Conservation (phyloP, 2,888 invertebrate species). For the Spodoptera picta region DNA sequence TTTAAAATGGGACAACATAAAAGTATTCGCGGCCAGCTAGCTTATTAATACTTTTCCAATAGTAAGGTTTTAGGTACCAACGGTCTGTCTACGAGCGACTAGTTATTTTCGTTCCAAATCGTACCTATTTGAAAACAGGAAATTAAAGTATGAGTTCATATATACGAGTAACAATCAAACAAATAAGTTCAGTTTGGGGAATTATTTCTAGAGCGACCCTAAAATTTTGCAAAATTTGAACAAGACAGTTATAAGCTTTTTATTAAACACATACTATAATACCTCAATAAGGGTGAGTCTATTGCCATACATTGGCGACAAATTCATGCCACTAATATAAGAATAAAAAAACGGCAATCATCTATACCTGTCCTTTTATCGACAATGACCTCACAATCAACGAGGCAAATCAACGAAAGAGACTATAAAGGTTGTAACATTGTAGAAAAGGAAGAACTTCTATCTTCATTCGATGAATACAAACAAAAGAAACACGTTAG, state of each 20-base stretch:
- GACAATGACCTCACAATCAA: too few species aligned
- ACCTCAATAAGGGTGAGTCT: too few species aligned
- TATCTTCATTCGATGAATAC: conserved; percentile 7
- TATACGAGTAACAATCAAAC: neutral
- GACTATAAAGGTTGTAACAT: neutral
- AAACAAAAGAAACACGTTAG: conserved; percentile 4
- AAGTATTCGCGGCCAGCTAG: neutral
- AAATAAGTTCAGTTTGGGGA: neutral
- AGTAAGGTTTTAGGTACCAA: neutral
- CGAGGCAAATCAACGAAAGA: neutral
- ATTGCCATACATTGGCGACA: too few species aligned
- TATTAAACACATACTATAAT: too few species aligned
- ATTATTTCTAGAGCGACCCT: too few species aligned
- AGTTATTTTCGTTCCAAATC: neutral
- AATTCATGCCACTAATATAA: too few species aligned
- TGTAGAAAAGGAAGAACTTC: conserved; percentile 1
- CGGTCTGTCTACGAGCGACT: too few species aligned
- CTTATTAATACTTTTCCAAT: conserved; percentile 2
- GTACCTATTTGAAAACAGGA: conserved; percentile 8
- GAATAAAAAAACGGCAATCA: too few species aligned
- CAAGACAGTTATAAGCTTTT: too few species aligned
- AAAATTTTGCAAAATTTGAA: too few species aligned
- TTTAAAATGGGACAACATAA: neutral
- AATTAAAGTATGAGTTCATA: conserved; percentile 4
- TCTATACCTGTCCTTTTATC: too few species aligned